Evolutionary conservation across 1,140 invertebrate species (phyloP).

Genomic region (Pinna nobilis): DNA sequence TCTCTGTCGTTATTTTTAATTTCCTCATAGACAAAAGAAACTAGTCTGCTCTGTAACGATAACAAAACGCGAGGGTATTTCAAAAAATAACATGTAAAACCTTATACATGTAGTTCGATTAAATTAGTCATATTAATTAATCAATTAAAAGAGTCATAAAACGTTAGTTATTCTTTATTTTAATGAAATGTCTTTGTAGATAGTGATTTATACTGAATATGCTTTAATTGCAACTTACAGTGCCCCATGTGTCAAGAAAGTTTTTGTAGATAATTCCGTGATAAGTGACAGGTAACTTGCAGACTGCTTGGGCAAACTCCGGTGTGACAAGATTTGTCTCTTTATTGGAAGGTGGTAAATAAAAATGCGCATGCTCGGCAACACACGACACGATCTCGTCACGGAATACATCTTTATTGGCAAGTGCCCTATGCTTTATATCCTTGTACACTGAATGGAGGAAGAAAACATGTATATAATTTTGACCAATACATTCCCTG

Average conservation of each 20-base stretch:
- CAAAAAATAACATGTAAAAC: too few species aligned
- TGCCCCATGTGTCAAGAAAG: constrained; percentile 4
- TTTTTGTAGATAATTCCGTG: neutral
- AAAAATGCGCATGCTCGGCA: neutral
- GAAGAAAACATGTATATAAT: neutral
- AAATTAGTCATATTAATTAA: too few species aligned
- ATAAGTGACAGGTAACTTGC: neutral
- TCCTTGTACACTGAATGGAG: constrained; percentile 8
- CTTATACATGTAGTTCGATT: too few species aligned
- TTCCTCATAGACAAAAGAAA: too few species aligned
- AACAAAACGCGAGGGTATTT: too few species aligned
- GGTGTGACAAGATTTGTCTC: neutral
- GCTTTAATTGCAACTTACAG: neutral
- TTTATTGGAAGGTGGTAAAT: neutral
- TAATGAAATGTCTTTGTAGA: too few species aligned
- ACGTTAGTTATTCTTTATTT: too few species aligned
- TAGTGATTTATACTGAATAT: neutral
- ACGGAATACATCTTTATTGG: constrained; percentile 19
- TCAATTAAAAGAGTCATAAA: too few species aligned
- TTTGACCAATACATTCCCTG: too few species aligned
- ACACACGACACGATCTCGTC: constrained; percentile 14
- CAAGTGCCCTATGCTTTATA: constrained; percentile 10
- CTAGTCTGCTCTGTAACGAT: too few species aligned
- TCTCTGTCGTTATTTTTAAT: too few species aligned
- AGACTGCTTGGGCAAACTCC: neutral